Base-by-base conservation (phyloP, 2,797 vertebrate species). In the Danio albolineatus region DNA sequence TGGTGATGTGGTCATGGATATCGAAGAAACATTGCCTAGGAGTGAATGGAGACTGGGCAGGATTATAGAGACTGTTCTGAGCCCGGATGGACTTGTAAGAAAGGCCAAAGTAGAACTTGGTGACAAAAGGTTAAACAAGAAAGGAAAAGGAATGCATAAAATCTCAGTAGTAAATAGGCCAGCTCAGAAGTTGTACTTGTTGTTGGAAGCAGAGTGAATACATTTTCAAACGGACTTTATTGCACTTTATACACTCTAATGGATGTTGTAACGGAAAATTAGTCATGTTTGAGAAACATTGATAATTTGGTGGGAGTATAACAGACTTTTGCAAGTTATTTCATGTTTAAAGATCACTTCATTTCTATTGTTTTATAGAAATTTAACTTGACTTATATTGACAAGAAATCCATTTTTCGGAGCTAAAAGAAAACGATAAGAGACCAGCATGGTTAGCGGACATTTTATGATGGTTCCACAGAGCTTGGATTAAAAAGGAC, bases 281-380 rank as follows among this genome's bases (percentile, higher is more conserved):
- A 19, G 0, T 44, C 17, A 64, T 64, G 17, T 21, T 65, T 65
- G 10, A 44, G 41, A 44, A 65, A 46, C 62, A 65, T 46, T 65
- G 6, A 65, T 46, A 65, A 65, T 46, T 65, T 65, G 41, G 17
- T 65, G 41, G 62, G 62, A 65, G 62, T 64, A 9, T 43, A 12
- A 64, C 38, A 43, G 38, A 41, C 39, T 41, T 19, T 49, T n/a
- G n/a, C n/a, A n/a, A n/a, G n/a, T n/a, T n/a, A n/a, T n/a, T n/a
- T 53, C 53, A 3, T n/a, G 49, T 53, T n/a, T 53, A 17, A 17
- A 51, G 16, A 53, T 53, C 16, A 16, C 16, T 16, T 17, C 53
- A 9, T 53, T 17, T 53, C 51, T n/a, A 16, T 53, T 53, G 7
- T 17, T 17, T 17, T 9, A 1, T 16, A 16, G 49, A 49, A 51